A percentile compares a stretch with the other conserved stretches of the same genome.
Conservation (phyloP, 2,888 invertebrate genomes). For the Macaria liturata region DNA sequence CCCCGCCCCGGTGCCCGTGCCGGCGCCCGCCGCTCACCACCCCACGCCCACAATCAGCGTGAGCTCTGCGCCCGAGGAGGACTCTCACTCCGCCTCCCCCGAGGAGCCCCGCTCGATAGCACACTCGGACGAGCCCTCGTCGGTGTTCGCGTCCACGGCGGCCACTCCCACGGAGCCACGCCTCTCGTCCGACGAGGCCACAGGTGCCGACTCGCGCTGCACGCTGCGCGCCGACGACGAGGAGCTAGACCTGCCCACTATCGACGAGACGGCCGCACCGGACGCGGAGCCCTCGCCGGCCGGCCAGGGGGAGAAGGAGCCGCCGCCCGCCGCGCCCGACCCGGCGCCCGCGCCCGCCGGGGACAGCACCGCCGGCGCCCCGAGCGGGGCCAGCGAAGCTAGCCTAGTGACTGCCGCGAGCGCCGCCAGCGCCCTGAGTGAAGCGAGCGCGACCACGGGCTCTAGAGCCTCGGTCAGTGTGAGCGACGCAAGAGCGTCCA, state of each 20-base stretch:
- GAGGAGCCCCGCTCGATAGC: slow-evolving; percentile 53
- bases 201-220: slow-evolving; percentile 34
- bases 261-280: slow-evolving; percentile 50
- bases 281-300: slow-evolving; percentile 49
- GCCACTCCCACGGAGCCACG: slow-evolving; percentile 66
- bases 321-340: slow-evolving; percentile 1
- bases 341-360: background rate
- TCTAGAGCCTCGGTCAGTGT: slow-evolving; percentile 42
- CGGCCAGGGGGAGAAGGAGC: slow-evolving; percentile 41
- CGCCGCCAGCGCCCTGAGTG: slow-evolving; percentile 1
- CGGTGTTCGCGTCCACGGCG: slow-evolving; percentile 73
- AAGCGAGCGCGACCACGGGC: slow-evolving; percentile 48
- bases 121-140: slow-evolving; percentile 71
- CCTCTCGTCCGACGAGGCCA: slow-evolving; percentile 35
- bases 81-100: slow-evolving; percentile 59
- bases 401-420: background rate
- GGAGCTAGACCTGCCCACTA: slow-evolving; percentile 52
- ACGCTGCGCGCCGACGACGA: slow-evolving; percentile 37
- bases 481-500: slow-evolving; percentile 44
- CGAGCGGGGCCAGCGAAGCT: background rate
- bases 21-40: slow-evolving; percentile 54
- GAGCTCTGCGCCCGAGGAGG: slow-evolving; percentile 87
- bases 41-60: slow-evolving; percentile 85
- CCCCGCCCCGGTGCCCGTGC: slow-evolving; percentile 53
- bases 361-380: background rate